Evolutionary conservation across 2,888 invertebrate genomes (phyloP).

Genomic region (Noctua pronuba): DNA sequence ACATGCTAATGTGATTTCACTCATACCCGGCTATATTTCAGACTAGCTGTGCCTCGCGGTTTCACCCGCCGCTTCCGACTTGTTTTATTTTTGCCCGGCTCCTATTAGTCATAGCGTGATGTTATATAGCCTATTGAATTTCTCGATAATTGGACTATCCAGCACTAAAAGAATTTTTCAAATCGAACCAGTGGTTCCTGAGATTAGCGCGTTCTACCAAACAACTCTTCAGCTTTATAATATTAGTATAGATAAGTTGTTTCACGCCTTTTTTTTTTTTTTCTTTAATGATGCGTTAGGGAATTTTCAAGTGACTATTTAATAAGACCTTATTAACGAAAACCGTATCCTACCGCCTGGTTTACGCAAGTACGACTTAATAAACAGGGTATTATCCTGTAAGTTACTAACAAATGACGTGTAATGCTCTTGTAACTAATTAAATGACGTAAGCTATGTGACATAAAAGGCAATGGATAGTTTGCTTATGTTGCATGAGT

Average conservation of each 20-base stretch:
- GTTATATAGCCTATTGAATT: too few species aligned
- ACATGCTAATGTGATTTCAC: not conserved
- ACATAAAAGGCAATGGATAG: not conserved
- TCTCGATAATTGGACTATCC: too few species aligned
- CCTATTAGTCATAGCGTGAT: too few species aligned
- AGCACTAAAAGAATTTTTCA: too few species aligned
- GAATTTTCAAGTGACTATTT: not conserved
- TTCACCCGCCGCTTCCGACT: too few species aligned
- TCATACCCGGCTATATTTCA: not conserved
- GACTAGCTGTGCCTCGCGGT: too few species aligned
- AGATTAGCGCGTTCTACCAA: too few species aligned
- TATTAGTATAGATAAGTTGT: not conserved
- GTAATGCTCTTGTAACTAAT: not conserved
- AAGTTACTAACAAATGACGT: slow-evolving; percentile 1
- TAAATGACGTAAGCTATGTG: not conserved
- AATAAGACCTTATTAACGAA: not conserved
- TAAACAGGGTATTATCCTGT: slow-evolving; percentile 4
- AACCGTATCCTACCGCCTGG: not conserved
- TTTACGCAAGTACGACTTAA: not conserved
- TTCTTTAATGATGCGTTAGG: not conserved
- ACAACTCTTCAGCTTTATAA: too few species aligned
- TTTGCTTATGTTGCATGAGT: not conserved
- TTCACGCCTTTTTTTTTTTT: not conserved
- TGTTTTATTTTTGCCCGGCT: too few species aligned
- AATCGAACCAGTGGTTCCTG: too few species aligned